Conservation (phyloP, 2,888 invertebrate genomes). For the Meganola albula region DNA sequence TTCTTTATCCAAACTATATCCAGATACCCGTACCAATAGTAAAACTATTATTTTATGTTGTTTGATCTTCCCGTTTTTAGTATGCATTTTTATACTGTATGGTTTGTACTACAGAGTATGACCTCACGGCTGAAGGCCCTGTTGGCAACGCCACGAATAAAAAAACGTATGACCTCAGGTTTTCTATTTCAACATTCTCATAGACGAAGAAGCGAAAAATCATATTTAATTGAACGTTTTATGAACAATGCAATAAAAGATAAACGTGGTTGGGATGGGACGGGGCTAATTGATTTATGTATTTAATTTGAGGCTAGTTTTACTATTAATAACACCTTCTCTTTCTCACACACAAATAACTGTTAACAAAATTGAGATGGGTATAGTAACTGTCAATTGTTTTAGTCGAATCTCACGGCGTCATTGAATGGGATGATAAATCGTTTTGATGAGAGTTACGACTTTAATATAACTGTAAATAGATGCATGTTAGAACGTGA, state of each 20-base stretch:
- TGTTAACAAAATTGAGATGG: constrained; percentile 17
- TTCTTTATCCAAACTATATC: too few relatives aligned
- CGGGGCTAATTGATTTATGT: constrained; percentile 46
- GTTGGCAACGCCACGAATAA: too few relatives aligned
- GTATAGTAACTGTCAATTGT: constrained; percentile 30
- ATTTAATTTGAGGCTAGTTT: constrained; percentile 39
- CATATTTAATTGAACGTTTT: constrained; percentile 23
- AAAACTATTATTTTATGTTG: too few relatives aligned
- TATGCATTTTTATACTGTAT: too few relatives aligned
- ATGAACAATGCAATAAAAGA: constrained; percentile 36
- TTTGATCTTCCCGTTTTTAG: too few relatives aligned
- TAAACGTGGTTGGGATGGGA: constrained; percentile 28
- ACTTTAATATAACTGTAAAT: constrained; percentile 27
- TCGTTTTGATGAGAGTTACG: constrained; percentile 44
- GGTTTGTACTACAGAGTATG: too few relatives aligned
- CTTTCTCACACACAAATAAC: constrained; percentile 20
- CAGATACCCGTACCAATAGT: too few relatives aligned
- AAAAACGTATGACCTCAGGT: too few relatives aligned
- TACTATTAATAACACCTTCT: constrained; percentile 24
- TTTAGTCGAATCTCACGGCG: constrained; percentile 33
- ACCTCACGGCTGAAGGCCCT: too few relatives aligned
- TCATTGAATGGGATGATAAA: constrained; percentile 45
- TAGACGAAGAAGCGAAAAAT: constrained; percentile 22
- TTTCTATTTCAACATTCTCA: constrained; percentile 13
- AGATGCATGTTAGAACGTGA: constrained; percentile 10